Evolutionary conservation across 2,797 vertebrate species (phyloP), one percentile per base, ranked within the genome.

Genomic region (Enteromius paludinosus): DNA sequence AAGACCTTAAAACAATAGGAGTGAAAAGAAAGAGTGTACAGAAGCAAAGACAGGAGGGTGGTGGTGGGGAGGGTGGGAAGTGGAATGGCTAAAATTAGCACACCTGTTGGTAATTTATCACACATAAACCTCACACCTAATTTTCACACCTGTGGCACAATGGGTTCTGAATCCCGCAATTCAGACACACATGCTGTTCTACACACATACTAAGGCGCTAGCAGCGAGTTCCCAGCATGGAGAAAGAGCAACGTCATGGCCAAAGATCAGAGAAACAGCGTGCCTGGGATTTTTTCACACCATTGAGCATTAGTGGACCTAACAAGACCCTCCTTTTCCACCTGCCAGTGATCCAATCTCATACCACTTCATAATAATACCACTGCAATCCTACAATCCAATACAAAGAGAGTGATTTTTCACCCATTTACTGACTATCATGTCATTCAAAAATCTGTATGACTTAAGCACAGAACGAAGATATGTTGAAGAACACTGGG

Each of bases 51-150:
- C 59, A 85, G 87, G 87, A 88, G 86, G 79, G 82, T 85, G 89
- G 62, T n/a, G 76, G 47, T 59, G 54, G 64, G 78, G 54, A 15
- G 76, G 52, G 75, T 54, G 61, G 84, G 78, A 83, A 73, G 77
- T 49, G 74, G 59, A 84, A 85, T 68, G 88, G 90, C 90, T 94
- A 87, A 83, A 87, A 93, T 93, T 92, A 93, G 90, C 84, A 91
- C 94, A 96, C 93, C 94, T 96, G 94, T 93, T 93, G 91, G 90
- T 93, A 90, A 94, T 95, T 95, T 93, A 94, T 94, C 92, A 93
- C 93, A 93, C 94, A 95, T 96, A 96, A 95, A 95, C 86, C 93
- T 96, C 93, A 92, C 95, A 95, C 94, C 93, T 94, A 91, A 94
- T 95, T 95, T 94, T 94, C 93, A 93, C 94, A 95, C 94, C 93